Evolutionary conservation across 30 jellyfish, hydroid and myxozoan species (phyloP), one percentile per base, ranked within the genome.

Genomic region (Aurelia aurita complex sp. Pacific): DNA sequence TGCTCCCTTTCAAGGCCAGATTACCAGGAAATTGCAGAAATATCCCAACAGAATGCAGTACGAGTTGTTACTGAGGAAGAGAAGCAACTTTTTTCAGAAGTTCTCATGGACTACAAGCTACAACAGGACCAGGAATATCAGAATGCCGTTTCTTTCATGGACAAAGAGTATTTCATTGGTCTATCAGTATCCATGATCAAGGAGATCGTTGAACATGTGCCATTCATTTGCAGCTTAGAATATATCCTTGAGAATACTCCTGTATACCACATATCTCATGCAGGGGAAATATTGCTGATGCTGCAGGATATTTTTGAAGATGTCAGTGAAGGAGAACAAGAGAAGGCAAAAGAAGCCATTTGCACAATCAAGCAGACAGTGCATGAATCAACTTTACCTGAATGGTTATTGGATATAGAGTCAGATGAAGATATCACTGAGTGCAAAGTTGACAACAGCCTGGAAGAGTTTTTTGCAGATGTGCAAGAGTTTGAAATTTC

Each of bases 271-370:
- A 74, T 8, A 43, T 34, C 33, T 10, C 86, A 76, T 54, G 86
- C 86, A n/a, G 86, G 86, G 17, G 86, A 76, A 33, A 76, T 76
- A 53, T 40, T 76, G 35, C 66, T 55, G 33, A 59, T 76, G 19
- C 29, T 76, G 67, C 76, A 76, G 33, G 86, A 76, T 18, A 18
- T 76, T 1, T 76, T 76, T 76, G 75, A 33, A 23, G 75, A 55
- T 18, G 57, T 76, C 15, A 10, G 12, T 11, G 63, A 59, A 23
- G 54, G 23, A 10, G 86, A 76, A 52, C 34, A 53, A 53, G 54
- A 40, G n/a, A 76, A 76, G 66, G 86, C 86, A 53, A 18, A 73
- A 74, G 19, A 43, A 36, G 51, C 84, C 51, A 53, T 57, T 5
- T 15, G 35, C 66, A 57, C 16, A 54, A 43, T 1, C 5, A 34